Evolutionary conservation across 2,888 invertebrate species (phyloP).

Genomic region (Orthosia incerta): DNA sequence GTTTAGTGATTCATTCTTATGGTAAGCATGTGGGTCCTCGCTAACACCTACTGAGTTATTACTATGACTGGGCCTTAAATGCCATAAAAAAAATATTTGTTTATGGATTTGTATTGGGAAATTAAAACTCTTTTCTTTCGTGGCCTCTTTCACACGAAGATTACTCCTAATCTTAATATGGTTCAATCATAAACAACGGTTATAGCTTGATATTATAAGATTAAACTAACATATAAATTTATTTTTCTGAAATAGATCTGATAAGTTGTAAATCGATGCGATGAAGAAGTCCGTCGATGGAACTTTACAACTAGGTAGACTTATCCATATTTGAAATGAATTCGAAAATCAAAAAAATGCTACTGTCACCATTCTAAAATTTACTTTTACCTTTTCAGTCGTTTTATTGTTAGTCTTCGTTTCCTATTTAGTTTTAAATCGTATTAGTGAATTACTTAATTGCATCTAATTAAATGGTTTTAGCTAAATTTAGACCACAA

Average conservation of each 20-base stretch:
- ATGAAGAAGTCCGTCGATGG: neutral
- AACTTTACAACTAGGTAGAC: neutral
- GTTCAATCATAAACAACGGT: no score
- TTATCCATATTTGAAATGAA: neutral
- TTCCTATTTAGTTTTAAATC: no score
- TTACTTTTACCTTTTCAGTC: neutral
- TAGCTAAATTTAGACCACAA: slow-evolving; percentile 2
- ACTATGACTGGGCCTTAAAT: slow-evolving; percentile 35
- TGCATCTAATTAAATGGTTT: neutral
- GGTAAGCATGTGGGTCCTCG: slow-evolving; percentile 56
- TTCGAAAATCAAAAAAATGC: neutral
- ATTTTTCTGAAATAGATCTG: neutral
- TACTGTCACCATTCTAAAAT: neutral
- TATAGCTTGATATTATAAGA: no score
- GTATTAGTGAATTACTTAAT: no score
- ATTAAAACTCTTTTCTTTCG: neutral
- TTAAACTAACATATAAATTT: neutral
- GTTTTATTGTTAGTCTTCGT: neutral
- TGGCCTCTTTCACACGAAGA: neutral
- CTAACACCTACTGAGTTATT: slow-evolving; percentile 60
- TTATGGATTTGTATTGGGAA: neutral
- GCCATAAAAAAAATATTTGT: neutral
- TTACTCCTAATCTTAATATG: no score
- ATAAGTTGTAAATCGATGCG: neutral
- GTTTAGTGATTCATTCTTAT: slow-evolving; percentile 68